phyloP scores from a whole-genome alignment of 1,140 invertebrate species.

The Drosophila lini region DNA sequence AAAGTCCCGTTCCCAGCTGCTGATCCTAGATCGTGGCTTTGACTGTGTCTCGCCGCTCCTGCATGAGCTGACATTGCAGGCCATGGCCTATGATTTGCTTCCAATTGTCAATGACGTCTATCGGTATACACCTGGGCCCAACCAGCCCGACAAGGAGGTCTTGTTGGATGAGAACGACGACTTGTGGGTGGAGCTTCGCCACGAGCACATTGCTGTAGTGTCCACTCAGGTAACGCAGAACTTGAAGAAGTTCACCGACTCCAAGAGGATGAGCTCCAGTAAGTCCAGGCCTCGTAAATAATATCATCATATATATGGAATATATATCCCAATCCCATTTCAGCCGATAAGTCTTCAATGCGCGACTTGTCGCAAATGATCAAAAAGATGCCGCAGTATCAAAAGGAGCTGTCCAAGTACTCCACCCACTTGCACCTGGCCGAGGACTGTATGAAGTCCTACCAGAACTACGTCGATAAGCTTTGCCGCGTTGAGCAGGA shows the following conservation, averaged over 20 bases:
- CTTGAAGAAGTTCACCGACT: slow-evolving; percentile 96
- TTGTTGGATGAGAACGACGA: slow-evolving; percentile 99
- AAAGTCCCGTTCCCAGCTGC: slow-evolving; percentile 96
- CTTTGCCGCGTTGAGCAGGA: slow-evolving; percentile 99
- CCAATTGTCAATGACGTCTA: slow-evolving; percentile 99
- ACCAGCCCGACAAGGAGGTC: slow-evolving; percentile 96
- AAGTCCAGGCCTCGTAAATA: not conserved
- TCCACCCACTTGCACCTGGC: slow-evolving; percentile 99
- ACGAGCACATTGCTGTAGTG: slow-evolving; percentile 99
- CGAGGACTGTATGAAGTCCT: slow-evolving; percentile 99
- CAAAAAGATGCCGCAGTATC: slow-evolving; percentile 99
- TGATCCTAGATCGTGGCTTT: slow-evolving; percentile 99
- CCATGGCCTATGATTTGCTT: slow-evolving; percentile 99
- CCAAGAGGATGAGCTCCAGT: slow-evolving; percentile 93
- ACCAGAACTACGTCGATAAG: slow-evolving; percentile 96
- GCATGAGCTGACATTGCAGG: slow-evolving; percentile 99
- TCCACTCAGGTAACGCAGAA: slow-evolving; percentile 95
- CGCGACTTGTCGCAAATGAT: slow-evolving; percentile 99
- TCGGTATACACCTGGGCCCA: slow-evolving; percentile 89
- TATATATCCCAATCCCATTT: not conserved
- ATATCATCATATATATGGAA: no score
- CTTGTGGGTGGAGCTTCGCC: slow-evolving; percentile 98
- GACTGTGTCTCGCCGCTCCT: slow-evolving; percentile 98
- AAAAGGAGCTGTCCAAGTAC: slow-evolving; percentile 99
- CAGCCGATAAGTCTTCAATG: slow-evolving; percentile 96